Evolutionary conservation across 2,888 invertebrate genomes (phyloP).

Genomic region (Petrophora chlorosata): DNA sequence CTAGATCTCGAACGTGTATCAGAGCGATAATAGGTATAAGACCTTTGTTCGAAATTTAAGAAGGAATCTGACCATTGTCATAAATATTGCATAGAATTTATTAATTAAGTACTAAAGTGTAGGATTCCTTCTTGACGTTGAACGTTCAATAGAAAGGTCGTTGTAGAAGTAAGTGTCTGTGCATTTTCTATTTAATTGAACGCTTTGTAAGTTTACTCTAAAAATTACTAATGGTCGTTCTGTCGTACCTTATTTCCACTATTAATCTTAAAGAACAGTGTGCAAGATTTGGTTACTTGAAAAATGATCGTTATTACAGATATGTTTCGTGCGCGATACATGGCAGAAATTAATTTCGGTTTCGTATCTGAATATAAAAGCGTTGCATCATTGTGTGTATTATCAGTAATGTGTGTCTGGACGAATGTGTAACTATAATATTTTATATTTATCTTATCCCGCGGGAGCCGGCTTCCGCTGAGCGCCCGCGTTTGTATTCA

Average conservation of each 20-base stretch:
- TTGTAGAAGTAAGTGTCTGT: slow-evolving; percentile 65
- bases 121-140: slow-evolving; percentile 60
- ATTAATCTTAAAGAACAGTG: slow-evolving; percentile 2
- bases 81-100: slow-evolving; percentile 36
- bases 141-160: slow-evolving; percentile 53
- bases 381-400: slow-evolving; percentile 21
- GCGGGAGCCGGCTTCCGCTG: slow-evolving; percentile 52
- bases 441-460: slow-evolving; percentile 55
- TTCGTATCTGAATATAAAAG: slow-evolving; percentile 16
- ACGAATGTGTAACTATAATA: slow-evolving; percentile 62
- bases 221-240: slow-evolving; percentile 30
- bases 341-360: slow-evolving; percentile 31
- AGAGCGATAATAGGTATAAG: slow-evolving; percentile 80
- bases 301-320: slow-evolving; percentile 14
- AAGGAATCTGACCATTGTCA: slow-evolving; percentile 51
- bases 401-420: slow-evolving; percentile 60
- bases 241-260: slow-evolving; percentile 22
- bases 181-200: slow-evolving; percentile 65
- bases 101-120: slow-evolving; percentile 35
- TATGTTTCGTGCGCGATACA: slow-evolving; percentile 13
- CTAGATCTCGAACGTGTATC: slow-evolving; percentile 77
- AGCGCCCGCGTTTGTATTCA: slow-evolving; percentile 56
- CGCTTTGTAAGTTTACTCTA: slow-evolving; percentile 59
- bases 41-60: slow-evolving; percentile 60
- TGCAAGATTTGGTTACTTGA: slow-evolving; percentile 6